Evolutionary conservation across 2,797 vertebrate genomes (phyloP).

Genomic region (Mormyrops boulengeri): DNA sequence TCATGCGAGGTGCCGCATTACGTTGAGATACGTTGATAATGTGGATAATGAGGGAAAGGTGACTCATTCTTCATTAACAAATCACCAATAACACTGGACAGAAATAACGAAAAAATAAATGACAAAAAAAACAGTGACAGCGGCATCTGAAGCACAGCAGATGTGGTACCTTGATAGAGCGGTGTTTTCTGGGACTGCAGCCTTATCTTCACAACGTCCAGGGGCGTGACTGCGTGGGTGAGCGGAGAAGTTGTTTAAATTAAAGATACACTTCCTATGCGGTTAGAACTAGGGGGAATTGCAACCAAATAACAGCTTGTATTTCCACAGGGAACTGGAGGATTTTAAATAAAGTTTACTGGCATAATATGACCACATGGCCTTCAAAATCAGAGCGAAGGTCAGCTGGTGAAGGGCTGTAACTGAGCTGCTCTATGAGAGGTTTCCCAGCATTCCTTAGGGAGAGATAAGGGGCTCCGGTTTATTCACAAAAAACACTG

Average conservation of each 20-base stretch:
- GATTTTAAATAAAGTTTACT: background rate
- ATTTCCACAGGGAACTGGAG: background rate
- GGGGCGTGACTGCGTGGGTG: constrained; percentile 76
- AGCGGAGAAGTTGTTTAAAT: background rate
- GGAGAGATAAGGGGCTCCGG: background rate
- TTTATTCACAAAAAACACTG: background rate
- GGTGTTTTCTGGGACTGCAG: constrained; percentile 86
- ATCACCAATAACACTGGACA: background rate
- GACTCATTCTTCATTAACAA: background rate
- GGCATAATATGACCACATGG: background rate
- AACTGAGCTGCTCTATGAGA: background rate
- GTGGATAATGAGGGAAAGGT: background rate
- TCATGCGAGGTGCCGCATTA: background rate
- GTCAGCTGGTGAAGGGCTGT: background rate
- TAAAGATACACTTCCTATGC: background rate
- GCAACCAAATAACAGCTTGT: background rate
- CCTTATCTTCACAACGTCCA: constrained; percentile 93
- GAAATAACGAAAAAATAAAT: background rate
- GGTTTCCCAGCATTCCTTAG: background rate
- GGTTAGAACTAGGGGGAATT: background rate
- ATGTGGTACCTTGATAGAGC: constrained; percentile 66
- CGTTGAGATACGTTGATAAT: background rate
- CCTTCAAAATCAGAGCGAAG: background rate
- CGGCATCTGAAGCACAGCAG: background rate
- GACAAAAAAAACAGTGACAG: background rate